These are phyloP conservation scores for Lampris megalopsis DNA, from an alignment of 2,113 vertebrate genomes.

Conservation along the genomic window DNA sequence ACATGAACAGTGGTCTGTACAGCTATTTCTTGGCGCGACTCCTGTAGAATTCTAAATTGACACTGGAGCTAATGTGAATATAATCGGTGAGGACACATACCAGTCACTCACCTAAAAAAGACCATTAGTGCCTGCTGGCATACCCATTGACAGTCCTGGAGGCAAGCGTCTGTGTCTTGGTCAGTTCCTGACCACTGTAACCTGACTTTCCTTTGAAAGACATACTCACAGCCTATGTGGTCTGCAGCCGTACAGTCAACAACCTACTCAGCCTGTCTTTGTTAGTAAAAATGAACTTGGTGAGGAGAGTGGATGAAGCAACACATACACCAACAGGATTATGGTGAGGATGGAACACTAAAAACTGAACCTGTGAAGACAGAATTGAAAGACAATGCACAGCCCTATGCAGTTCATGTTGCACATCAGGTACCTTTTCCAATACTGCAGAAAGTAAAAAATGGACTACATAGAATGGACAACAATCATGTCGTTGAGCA, in stretches of 20 bases:
- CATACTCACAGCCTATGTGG: conserved; percentile 20
- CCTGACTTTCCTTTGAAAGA: neutral
- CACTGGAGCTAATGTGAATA: no score
- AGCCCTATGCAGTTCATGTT: neutral
- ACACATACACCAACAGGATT: neutral
- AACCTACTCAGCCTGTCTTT: conserved; percentile 13
- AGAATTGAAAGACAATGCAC: neutral
- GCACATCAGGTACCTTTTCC: neutral
- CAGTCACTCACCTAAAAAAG: conserved; percentile 4
- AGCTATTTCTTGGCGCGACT: neutral
- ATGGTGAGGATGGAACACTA: no score
- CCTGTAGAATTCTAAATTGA: neutral
- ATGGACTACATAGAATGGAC: no score
- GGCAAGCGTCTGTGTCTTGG: conserved; percentile 21
- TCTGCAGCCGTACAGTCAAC: conserved; percentile 1
- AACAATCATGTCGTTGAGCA: no score
- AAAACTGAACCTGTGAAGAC: neutral
- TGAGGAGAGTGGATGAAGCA: neutral
- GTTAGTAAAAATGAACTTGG: neutral
- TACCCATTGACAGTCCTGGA: conserved; percentile 2
- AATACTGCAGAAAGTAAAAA: neutral
- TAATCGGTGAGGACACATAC: neutral
- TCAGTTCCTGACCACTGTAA: conserved; percentile 3
- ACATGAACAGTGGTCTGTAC: neutral
- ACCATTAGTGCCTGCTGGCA: conserved; percentile 16